Conservation (phyloP, 1,140 invertebrate genomes). For the Pseudomyrmex sp. region DNA sequence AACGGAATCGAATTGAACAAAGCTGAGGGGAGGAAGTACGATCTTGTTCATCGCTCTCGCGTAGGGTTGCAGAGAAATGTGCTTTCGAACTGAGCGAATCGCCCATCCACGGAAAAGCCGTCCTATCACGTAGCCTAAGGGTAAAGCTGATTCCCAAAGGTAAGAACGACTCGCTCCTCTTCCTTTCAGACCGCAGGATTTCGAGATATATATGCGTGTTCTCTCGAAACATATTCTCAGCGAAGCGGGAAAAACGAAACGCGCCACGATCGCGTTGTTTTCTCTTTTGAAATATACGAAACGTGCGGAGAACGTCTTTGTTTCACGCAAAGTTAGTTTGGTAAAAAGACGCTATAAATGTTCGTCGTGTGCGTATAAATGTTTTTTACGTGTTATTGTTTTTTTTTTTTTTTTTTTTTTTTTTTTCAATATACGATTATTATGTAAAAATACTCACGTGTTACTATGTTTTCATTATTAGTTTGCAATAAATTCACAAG, state of each 20-base stretch:
- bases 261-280: constrained; percentile 28
- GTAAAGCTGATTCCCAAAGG: constrained; percentile 62
- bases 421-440: not conserved
- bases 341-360: not conserved
- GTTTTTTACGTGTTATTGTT: too few relatives aligned
- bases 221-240: constrained; percentile 58
- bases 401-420: too few relatives aligned
- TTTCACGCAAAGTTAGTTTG: constrained; percentile 15
- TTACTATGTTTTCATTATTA: not conserved
- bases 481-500: constrained; percentile 11
- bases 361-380: not conserved
- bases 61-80: constrained; percentile 68
- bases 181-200: constrained; percentile 50
- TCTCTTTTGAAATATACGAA: not conserved
- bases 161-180: constrained; percentile 13
- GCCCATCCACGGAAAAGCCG: constrained; percentile 63
- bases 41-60: constrained; percentile 56
- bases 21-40: constrained; percentile 37
- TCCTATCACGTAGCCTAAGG: constrained; percentile 53
- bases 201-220: constrained; percentile 14
- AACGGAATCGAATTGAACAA: constrained; percentile 22
- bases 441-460: not conserved
- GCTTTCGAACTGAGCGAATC: constrained; percentile 68
- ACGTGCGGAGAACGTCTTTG: not conserved
- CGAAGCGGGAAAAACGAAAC: constrained; percentile 33